These are phyloP conservation scores for Cephus pygmeus DNA, from an alignment of 2,888 invertebrate species.

Conservation along the genomic window DNA sequence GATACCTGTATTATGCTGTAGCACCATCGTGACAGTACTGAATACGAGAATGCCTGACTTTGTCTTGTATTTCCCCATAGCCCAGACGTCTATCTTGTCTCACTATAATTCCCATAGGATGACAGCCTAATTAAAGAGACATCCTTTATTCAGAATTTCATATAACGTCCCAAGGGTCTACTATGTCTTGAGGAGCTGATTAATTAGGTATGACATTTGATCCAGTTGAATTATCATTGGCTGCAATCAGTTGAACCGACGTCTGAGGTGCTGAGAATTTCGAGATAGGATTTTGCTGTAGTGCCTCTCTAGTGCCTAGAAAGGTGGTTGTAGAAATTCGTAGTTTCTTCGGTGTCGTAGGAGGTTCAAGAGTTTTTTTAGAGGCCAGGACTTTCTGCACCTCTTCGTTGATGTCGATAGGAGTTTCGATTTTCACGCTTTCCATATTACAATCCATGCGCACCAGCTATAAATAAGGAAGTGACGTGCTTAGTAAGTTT, in stretches of 20 bases:
- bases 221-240: background rate
- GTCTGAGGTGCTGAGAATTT: slow-evolving; percentile 25
- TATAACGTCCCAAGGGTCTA: background rate
- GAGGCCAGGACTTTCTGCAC: slow-evolving; percentile 39
- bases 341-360: slow-evolving; percentile 29
- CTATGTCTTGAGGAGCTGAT: background rate
- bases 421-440: slow-evolving; percentile 53
- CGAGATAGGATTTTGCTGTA: slow-evolving; percentile 27
- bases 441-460: slow-evolving; percentile 54
- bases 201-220: background rate
- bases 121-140: background rate
- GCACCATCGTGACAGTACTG: background rate
- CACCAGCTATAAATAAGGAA: slow-evolving; percentile 40
- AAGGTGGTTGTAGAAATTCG: slow-evolving; percentile 26
- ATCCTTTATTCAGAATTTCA: background rate
- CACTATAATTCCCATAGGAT: background rate
- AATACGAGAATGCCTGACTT: background rate
- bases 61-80: background rate
- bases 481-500: background rate
- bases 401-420: slow-evolving; percentile 52
- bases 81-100: background rate
- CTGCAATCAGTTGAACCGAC: slow-evolving; percentile 14
- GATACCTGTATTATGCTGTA: background rate
- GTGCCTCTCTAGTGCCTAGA: slow-evolving; percentile 2
- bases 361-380: slow-evolving; percentile 12